phyloP scores from a whole-genome alignment of 2,888 invertebrate species.

The Choreutis nemorana region DNA sequence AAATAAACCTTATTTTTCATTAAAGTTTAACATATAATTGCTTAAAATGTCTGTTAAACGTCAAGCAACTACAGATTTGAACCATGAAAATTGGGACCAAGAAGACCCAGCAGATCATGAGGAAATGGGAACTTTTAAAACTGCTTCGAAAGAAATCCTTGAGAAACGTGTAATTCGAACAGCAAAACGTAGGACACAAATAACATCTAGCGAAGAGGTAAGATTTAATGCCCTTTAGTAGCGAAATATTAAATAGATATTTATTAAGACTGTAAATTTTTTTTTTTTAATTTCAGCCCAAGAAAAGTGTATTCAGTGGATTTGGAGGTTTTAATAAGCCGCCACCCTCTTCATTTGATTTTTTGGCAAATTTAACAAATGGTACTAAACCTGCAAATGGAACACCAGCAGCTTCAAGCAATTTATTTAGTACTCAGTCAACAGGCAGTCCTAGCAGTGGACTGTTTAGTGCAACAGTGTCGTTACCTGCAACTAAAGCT shows the following conservation, averaged over 20 bases:
- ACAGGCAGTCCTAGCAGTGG: slow-evolving; percentile 19
- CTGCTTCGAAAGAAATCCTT: slow-evolving; percentile 72
- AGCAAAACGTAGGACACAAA: slow-evolving; percentile 71
- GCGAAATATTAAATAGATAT: background rate
- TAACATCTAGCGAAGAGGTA: slow-evolving; percentile 26
- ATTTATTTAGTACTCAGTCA: slow-evolving; percentile 4
- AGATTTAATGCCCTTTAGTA: slow-evolving; percentile 5
- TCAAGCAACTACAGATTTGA: slow-evolving; percentile 75
- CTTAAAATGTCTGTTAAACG: slow-evolving; percentile 76
- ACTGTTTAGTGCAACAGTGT: slow-evolving; percentile 23
- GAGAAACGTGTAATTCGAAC: slow-evolving; percentile 80
- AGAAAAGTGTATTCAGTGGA: slow-evolving; percentile 72
- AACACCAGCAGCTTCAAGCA: slow-evolving; percentile 19
- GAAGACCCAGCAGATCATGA: slow-evolving; percentile 73
- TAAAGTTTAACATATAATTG: too few species aligned
- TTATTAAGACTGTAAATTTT: slow-evolving; percentile 2
- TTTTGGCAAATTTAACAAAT: slow-evolving; percentile 65
- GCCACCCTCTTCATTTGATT: slow-evolving; percentile 63
- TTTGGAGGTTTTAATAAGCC: slow-evolving; percentile 73
- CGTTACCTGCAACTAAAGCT: slow-evolving; percentile 18
- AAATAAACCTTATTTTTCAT: too few species aligned
- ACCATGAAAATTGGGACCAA: slow-evolving; percentile 86
- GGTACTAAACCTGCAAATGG: slow-evolving; percentile 41
- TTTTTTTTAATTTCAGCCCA: slow-evolving; percentile 31
- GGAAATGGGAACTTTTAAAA: slow-evolving; percentile 76